Evolutionary conservation across 2,888 invertebrate species (phyloP).

Genomic region (Exocentrus adspersus): DNA sequence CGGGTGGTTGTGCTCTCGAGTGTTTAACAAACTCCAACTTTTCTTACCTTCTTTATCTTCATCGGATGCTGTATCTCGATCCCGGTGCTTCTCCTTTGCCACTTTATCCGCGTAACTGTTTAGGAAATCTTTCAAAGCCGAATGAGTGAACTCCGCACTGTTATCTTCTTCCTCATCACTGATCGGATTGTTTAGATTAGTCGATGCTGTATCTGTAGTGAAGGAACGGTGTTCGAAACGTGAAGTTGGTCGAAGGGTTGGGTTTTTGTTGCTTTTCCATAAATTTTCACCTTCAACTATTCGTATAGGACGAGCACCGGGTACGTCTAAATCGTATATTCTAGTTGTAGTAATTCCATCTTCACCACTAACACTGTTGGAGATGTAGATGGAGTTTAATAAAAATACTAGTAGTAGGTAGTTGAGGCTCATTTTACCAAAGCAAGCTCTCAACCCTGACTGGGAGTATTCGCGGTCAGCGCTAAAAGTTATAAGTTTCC

Average conservation of each 20-base stretch:
- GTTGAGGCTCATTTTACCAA: conserved; percentile 47
- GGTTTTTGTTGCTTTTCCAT: conserved; percentile 44
- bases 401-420: conserved; percentile 35
- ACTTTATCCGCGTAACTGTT: conserved; percentile 67
- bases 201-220: conserved; percentile 33
- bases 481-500: conserved; percentile 53
- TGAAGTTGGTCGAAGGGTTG: conserved; percentile 18
- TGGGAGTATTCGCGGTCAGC: conserved; percentile 45
- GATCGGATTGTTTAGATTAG: conserved; percentile 49
- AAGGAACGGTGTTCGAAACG: conserved; percentile 19
- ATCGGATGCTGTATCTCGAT: background rate
- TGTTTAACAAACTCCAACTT: conserved; percentile 67
- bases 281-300: conserved; percentile 66
- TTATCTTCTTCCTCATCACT: conserved; percentile 54
- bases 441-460: conserved; percentile 49
- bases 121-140: conserved; percentile 70
- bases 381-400: conserved; percentile 13
- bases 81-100: conserved; percentile 29
- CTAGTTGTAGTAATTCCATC: conserved; percentile 56
- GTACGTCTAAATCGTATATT: conserved; percentile 68
- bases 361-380: conserved; percentile 15
- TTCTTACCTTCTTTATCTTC: conserved; percentile 55
- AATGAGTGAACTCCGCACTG: conserved; percentile 41
- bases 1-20: conserved; percentile 66
- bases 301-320: conserved; percentile 68